A percentile compares a stretch with the other conserved stretches of the same genome.
phyloP scores from a whole-genome alignment of 2,888 invertebrate species.

The Dione vanillae region DNA sequence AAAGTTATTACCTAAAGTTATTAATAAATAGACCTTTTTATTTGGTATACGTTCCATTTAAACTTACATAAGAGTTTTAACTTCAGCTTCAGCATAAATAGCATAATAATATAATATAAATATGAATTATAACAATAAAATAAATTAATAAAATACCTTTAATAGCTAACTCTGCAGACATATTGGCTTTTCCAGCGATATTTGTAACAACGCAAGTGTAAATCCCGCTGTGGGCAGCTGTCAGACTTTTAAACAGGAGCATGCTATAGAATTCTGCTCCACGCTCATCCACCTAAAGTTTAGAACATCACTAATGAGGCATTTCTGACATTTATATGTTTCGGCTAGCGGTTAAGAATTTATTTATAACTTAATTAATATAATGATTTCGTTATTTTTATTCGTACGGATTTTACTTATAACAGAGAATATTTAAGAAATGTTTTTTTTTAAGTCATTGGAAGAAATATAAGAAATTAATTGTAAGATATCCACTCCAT shows the following conservation, averaged over 20 bases:
- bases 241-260: slow-evolving; percentile 88
- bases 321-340: background rate
- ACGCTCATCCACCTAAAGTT: slow-evolving; percentile 85
- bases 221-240: slow-evolving; percentile 87
- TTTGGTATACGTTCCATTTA: background rate
- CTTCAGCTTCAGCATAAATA: too few relatives aligned
- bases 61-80: too few relatives aligned
- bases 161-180: slow-evolving; percentile 88
- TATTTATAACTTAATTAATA: background rate
- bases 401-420: too few relatives aligned
- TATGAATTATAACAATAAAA: background rate
- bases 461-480: too few relatives aligned
- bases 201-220: slow-evolving; percentile 90
- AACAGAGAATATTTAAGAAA: too few relatives aligned
- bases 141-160: slow-evolving; percentile 80
- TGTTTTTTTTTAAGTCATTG: too few relatives aligned
- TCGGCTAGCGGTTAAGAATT: background rate
- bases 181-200: slow-evolving; percentile 89
- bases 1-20: background rate
- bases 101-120: background rate
- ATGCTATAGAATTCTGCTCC: slow-evolving; percentile 89
- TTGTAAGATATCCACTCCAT: too few relatives aligned
- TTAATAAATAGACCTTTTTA: background rate
- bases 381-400: background rate
- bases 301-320: slow-evolving; percentile 37